phyloP scores from a whole-genome alignment of 1,140 invertebrate genomes.

The Pachypsylla venusta region DNA sequence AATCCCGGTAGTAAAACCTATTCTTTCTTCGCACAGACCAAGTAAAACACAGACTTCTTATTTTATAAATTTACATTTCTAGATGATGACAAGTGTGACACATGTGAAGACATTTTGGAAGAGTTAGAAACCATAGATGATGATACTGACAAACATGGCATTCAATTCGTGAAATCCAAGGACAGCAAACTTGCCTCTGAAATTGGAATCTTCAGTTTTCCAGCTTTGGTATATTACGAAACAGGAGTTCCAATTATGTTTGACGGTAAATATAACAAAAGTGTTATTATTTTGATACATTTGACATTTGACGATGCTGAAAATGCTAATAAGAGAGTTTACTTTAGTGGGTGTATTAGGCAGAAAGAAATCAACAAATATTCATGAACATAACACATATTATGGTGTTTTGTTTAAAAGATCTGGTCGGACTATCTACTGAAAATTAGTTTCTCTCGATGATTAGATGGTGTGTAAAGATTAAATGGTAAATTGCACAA shows the following conservation, averaged over 20 bases:
- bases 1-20: no score
- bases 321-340: no score
- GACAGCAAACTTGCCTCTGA: slow-evolving; percentile 76
- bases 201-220: slow-evolving; percentile 80
- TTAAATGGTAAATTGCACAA: no score
- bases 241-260: slow-evolving; percentile 86
- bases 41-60: slow-evolving; percentile 16
- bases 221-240: slow-evolving; percentile 80
- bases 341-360: no score
- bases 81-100: slow-evolving; percentile 72
- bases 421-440: no score
- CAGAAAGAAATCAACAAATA: no score
- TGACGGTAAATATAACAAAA: slow-evolving; percentile 77
- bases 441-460: no score
- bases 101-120: slow-evolving; percentile 66
- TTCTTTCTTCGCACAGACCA: neutral
- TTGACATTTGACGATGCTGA: no score
- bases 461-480: no score
- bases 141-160: slow-evolving; percentile 78
- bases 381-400: no score
- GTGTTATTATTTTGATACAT: no score
- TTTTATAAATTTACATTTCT: slow-evolving; percentile 24
- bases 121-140: slow-evolving; percentile 89
- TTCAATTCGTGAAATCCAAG: slow-evolving; percentile 87
- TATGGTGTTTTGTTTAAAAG: no score